These are phyloP conservation scores for Drosophila recens DNA, from an alignment of 2,888 invertebrate genomes.

Conservation along the genomic window DNA sequence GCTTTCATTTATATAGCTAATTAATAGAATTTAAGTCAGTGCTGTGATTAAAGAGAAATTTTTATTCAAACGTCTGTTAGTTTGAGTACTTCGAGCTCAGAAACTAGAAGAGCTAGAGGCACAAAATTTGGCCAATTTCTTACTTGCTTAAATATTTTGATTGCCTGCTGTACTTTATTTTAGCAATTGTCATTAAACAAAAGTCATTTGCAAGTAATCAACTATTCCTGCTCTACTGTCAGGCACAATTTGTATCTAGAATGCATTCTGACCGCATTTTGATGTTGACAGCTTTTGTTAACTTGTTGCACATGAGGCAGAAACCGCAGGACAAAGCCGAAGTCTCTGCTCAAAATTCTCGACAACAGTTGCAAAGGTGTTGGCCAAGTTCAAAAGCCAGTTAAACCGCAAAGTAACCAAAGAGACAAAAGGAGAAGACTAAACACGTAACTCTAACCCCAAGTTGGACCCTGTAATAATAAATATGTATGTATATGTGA, in stretches of 20 bases:
- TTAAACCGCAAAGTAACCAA: constrained; percentile 27
- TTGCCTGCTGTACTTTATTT: not conserved
- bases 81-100: not conserved
- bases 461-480: constrained; percentile 23
- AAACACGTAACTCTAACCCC: constrained; percentile 11
- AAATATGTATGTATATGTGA: not conserved
- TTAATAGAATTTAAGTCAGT: not conserved
- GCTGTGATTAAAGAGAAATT: not conserved
- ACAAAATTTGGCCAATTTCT: not conserved
- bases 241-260: constrained; percentile 33
- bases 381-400: constrained; percentile 18
- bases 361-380: constrained; percentile 32
- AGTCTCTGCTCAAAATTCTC: constrained; percentile 21
- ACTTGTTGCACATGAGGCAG: constrained; percentile 40
- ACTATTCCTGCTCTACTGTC: not conserved
- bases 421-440: not conserved
- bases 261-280: constrained; percentile 36
- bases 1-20: not conserved
- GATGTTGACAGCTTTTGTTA: constrained; percentile 31
- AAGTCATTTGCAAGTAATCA: not conserved
- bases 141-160: not conserved
- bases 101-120: not conserved
- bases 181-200: not conserved
- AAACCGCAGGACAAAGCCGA: constrained; percentile 22
- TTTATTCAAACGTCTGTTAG: not conserved